Percentiles rank a stretch among this genome's conserved stretches.
These are phyloP conservation scores for Elgaria multicarinata DNA, from an alignment of 2,113 vertebrate species.

Conservation along the genomic window DNA sequence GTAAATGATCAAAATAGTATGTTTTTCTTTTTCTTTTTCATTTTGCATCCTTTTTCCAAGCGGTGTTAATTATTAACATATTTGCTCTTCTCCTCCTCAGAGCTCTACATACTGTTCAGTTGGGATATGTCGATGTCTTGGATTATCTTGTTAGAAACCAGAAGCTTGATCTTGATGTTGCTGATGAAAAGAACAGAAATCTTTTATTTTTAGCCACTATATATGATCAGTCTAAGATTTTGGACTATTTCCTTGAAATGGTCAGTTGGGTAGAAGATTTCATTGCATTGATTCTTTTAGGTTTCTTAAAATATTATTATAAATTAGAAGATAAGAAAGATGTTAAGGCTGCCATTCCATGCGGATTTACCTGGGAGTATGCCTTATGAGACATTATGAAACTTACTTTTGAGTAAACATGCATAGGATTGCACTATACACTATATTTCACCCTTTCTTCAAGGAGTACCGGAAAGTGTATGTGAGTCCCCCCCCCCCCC, in stretches of 20 bases:
- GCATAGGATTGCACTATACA: background rate
- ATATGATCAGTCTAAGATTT: conserved; percentile 45
- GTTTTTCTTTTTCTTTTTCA: background rate
- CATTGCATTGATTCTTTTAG: background rate
- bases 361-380: background rate
- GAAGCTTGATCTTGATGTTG: conserved; percentile 23
- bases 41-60: background rate
- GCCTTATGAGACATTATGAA: background rate
- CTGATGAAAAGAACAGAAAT: conserved; percentile 41
- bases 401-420: background rate
- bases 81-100: background rate
- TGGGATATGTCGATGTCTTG: conserved; percentile 8
- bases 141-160: conserved; percentile 45
- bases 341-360: background rate
- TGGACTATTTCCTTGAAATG: conserved; percentile 31
- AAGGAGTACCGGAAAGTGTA: too few species aligned
- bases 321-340: background rate
- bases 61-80: background rate
- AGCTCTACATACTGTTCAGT: conserved; percentile 8
- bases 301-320: background rate
- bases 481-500: too few species aligned
- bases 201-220: conserved; percentile 51
- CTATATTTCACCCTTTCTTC: too few species aligned
- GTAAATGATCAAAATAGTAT: background rate
- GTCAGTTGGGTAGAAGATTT: conserved; percentile 26